Percentiles rank a stretch among this genome's conserved stretches.
These are phyloP conservation scores for Dolichallabes microphthalmus DNA, from an alignment of 2,113 vertebrate species.

Conservation along the genomic window DNA sequence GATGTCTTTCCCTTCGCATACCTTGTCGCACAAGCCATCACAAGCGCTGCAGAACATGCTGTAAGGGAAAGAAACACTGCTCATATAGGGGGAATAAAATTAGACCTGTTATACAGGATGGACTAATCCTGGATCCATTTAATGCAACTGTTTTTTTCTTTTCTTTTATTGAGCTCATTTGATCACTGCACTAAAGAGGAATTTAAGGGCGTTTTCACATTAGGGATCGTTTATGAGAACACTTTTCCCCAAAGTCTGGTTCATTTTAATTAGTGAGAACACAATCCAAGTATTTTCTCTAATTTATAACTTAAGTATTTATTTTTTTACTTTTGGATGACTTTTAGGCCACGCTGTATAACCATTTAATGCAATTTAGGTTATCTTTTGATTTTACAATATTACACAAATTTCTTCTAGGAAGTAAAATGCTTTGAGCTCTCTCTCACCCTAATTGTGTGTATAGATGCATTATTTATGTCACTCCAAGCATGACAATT, in stretches of 20 bases:
- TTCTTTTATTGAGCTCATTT: too few species aligned
- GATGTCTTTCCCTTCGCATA: slow-evolving; percentile 87
- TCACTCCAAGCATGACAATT: neutral
- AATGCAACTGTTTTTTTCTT: too few species aligned
- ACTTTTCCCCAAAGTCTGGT: too few species aligned
- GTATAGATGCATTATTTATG: neutral
- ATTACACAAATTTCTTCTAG: neutral
- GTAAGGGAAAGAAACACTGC: slow-evolving; percentile 26
- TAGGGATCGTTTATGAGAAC: too few species aligned
- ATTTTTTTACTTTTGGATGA: too few species aligned
- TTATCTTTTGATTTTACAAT: neutral
- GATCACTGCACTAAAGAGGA: too few species aligned
- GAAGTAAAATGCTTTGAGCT: neutral
- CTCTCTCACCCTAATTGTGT: neutral
- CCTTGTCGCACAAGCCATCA: slow-evolving; percentile 91
- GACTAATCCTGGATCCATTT: too few species aligned
- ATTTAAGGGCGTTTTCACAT: too few species aligned
- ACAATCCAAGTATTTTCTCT: too few species aligned
- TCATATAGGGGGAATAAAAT: neutral
- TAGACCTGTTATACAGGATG: neutral
- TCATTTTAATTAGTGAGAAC: too few species aligned
- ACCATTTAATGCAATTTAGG: neutral
- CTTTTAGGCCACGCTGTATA: neutral
- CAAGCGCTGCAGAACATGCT: slow-evolving; percentile 94
- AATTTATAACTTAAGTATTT: too few species aligned